Conservation (phyloP, 2,888 invertebrate genomes). For the Calameuta filiformis region DNA sequence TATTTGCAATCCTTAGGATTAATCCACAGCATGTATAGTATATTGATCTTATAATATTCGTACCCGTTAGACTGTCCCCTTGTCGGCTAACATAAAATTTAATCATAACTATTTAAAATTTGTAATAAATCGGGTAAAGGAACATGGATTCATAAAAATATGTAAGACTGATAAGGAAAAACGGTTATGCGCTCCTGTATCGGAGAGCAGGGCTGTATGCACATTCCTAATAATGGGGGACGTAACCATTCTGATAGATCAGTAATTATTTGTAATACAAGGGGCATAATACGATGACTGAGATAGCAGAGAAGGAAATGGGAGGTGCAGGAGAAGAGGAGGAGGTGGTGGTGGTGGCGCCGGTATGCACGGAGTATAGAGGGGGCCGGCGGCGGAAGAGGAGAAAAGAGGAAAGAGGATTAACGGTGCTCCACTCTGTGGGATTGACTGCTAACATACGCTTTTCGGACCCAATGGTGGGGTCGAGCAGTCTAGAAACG, state of each 20-base stretch:
- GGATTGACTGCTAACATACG: not conserved
- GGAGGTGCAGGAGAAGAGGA: not conserved
- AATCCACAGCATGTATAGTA: not conserved
- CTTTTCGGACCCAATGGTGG: not conserved
- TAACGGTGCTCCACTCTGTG: not conserved
- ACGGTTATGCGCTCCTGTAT: not conserved
- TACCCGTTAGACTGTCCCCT: not conserved
- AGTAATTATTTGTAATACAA: not conserved
- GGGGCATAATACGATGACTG: not conserved
- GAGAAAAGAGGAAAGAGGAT: not conserved
- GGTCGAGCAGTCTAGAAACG: constrained; percentile 16
- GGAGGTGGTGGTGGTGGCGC: not conserved
- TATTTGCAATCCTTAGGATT: not conserved
- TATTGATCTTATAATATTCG: not conserved
- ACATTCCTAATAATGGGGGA: not conserved
- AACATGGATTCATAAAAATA: not conserved
- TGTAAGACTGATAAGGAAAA: not conserved
- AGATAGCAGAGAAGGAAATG: not conserved
- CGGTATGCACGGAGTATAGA: not conserved
- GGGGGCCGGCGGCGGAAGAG: not conserved
- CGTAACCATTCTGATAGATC: not conserved
- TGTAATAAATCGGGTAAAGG: not conserved
- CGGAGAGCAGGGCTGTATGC: no score
- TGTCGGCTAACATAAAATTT: not conserved
- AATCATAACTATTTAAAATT: not conserved